Evolutionary conservation across 2,113 vertebrate species (phyloP).

Genomic region (Melanotaenia duboulayi): DNA sequence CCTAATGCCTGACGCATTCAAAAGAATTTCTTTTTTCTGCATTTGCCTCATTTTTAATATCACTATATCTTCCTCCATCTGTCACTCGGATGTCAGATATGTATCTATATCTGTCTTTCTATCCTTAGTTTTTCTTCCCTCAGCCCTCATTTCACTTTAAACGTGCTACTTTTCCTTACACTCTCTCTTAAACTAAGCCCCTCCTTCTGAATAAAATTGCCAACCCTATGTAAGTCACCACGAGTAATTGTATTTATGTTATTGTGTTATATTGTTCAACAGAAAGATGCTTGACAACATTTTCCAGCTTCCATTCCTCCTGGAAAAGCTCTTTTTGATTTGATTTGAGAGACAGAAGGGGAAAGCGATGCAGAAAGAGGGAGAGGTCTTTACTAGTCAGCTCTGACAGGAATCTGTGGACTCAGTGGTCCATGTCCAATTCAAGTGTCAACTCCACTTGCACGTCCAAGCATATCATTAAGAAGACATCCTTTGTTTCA

Average conservation of each 20-base stretch:
- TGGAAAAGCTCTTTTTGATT: conserved; percentile 46
- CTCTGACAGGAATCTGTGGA: conserved; percentile 56
- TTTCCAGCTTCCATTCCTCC: conserved; percentile 43
- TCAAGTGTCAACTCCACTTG: conserved; percentile 51
- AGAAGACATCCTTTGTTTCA: conserved; percentile 55
- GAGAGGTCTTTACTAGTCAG: conserved; percentile 47
- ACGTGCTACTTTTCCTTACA: background rate
- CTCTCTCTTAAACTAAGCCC: conserved; percentile 9
- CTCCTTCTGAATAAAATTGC: conserved; percentile 1
- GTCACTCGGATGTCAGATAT: conserved; percentile 44
- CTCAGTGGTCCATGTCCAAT: conserved; percentile 49
- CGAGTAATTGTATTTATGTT: conserved; percentile 37
- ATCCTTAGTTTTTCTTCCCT: conserved; percentile 23
- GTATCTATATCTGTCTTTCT: conserved; percentile 24
- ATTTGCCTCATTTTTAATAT: conserved; percentile 54
- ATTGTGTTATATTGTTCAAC: conserved; percentile 28
- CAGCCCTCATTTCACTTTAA: conserved; percentile 21
- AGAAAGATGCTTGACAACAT: conserved; percentile 44
- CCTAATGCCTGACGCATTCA: background rate
- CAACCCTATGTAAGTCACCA: conserved; percentile 13
- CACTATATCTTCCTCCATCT: conserved; percentile 56
- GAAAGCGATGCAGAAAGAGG: conserved; percentile 26
- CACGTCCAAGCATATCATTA: conserved; percentile 61
- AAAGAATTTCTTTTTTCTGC: conserved; percentile 5
- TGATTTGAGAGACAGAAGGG: conserved; percentile 48